These are phyloP conservation scores for Pantelozetes paolii DNA, from an alignment of 2,888 invertebrate genomes.

Conservation along the genomic window DNA sequence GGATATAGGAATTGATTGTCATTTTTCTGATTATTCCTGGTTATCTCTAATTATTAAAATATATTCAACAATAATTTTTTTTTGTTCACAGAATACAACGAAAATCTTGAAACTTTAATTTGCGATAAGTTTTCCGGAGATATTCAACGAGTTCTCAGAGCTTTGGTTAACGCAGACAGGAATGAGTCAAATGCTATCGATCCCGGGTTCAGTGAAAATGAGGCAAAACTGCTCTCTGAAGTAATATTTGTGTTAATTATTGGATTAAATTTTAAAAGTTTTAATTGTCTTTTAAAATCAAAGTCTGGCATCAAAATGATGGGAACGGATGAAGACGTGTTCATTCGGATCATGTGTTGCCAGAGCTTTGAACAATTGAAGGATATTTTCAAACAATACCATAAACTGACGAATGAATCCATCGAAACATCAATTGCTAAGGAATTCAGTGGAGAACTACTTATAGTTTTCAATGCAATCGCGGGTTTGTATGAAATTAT, in stretches of 20 bases:
- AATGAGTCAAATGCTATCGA: constrained; percentile 23
- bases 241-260: no score
- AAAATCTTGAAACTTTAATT: constrained; percentile 73
- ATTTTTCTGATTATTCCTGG: no score
- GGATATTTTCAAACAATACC: constrained; percentile 76
- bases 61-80: no score
- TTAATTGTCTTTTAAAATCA: no score
- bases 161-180: constrained; percentile 63
- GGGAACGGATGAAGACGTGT: constrained; percentile 77
- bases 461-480: constrained; percentile 73
- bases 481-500: no score
- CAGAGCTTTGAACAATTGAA: constrained; percentile 83
- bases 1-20: no score
- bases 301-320: constrained; percentile 59
- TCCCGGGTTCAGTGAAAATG: constrained; percentile 43
- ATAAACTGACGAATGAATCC: constrained; percentile 71
- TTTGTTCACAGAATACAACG: constrained; percentile 81
- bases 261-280: no score
- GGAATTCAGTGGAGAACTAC: constrained; percentile 79
- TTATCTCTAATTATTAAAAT: no score
- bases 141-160: constrained; percentile 81
- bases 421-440: constrained; percentile 73
- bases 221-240: constrained; percentile 44
- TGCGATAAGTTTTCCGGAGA: constrained; percentile 83
- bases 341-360: constrained; percentile 76